Evolutionary conservation across 2,113 vertebrate genomes (phyloP).

Genomic region (Hippocampus comes): DNA sequence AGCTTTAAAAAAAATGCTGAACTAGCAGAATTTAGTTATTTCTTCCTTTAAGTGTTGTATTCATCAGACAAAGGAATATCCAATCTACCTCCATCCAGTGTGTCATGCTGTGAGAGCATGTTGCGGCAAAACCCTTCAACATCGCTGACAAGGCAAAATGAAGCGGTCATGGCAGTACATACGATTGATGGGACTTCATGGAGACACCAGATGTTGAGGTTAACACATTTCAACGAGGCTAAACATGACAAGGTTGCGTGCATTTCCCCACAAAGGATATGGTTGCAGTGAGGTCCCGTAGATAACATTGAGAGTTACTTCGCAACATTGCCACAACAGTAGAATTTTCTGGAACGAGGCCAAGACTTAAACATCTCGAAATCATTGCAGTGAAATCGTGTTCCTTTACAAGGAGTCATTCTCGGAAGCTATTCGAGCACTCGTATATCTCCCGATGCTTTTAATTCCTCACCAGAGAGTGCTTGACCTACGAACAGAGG

Average conservation of each 20-base stretch:
- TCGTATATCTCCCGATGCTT: slow-evolving; percentile 22
- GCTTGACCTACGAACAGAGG: background rate
- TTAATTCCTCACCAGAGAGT: slow-evolving; percentile 6
- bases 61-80: background rate
- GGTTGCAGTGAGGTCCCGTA: background rate
- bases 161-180: slow-evolving; percentile 19
- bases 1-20: too few species aligned
- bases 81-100: background rate
- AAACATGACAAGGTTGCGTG: slow-evolving; percentile 2
- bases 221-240: background rate
- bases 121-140: slow-evolving; percentile 5
- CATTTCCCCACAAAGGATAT: slow-evolving; percentile 8
- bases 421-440: slow-evolving; percentile 15
- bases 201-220: slow-evolving; percentile 31
- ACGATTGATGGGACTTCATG: slow-evolving; percentile 23
- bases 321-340: background rate
- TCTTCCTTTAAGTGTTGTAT: background rate
- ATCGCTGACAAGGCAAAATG: slow-evolving; percentile 14
- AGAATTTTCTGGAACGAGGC: slow-evolving; percentile 36
- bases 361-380: slow-evolving; percentile 20
- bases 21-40: too few species aligned
- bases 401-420: slow-evolving; percentile 24
- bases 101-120: background rate
- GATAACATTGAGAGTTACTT: background rate
- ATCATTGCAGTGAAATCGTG: slow-evolving; percentile 14